Evolutionary conservation across 1,140 invertebrate genomes (phyloP).

Genomic region (Drosophila subobscura): DNA sequence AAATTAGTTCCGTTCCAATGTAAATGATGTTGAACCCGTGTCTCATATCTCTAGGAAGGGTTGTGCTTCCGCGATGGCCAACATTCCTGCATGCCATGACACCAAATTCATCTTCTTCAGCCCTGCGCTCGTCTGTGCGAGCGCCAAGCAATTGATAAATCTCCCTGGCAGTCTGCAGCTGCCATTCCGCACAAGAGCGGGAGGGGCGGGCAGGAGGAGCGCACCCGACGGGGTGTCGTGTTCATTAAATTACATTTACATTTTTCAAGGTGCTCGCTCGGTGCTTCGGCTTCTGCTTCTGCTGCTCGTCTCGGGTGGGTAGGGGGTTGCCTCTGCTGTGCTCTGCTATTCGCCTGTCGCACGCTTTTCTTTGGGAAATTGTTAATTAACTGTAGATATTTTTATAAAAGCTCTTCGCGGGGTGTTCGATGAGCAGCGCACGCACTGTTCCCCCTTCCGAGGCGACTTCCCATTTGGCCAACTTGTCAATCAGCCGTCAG

Average conservation of each 20-base stretch:
- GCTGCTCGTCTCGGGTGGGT: constrained; percentile 14
- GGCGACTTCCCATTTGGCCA: constrained; percentile 46
- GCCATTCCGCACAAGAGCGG: not conserved
- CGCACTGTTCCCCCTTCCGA: not conserved
- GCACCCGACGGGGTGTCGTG: constrained; percentile 26
- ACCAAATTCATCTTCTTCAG: constrained; percentile 66
- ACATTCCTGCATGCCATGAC: constrained; percentile 25
- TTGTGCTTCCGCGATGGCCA: constrained; percentile 17
- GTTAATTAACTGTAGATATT: constrained; percentile 74
- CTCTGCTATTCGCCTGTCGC: constrained; percentile 15
- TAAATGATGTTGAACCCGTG: constrained; percentile 12
- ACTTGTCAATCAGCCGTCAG: constrained; percentile 77
- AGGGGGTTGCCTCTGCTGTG: not conserved
- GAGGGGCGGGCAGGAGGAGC: constrained; percentile 16
- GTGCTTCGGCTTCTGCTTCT: constrained; percentile 21
- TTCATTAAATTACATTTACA: constrained; percentile 76
- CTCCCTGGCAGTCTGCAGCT: constrained; percentile 2
- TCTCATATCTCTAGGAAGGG: not conserved
- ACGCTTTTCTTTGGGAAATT: constrained; percentile 37
- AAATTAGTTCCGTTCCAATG: constrained; percentile 1
- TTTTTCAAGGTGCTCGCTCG: constrained; percentile 58
- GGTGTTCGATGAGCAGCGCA: constrained; percentile 10
- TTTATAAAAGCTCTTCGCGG: constrained; percentile 49
- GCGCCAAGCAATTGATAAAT: constrained; percentile 26
- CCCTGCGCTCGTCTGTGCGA: not conserved